Evolutionary conservation across 2,888 invertebrate genomes (phyloP), one percentile per base, ranked within the genome.

Genomic region (Tromatobia lineatoria): DNA sequence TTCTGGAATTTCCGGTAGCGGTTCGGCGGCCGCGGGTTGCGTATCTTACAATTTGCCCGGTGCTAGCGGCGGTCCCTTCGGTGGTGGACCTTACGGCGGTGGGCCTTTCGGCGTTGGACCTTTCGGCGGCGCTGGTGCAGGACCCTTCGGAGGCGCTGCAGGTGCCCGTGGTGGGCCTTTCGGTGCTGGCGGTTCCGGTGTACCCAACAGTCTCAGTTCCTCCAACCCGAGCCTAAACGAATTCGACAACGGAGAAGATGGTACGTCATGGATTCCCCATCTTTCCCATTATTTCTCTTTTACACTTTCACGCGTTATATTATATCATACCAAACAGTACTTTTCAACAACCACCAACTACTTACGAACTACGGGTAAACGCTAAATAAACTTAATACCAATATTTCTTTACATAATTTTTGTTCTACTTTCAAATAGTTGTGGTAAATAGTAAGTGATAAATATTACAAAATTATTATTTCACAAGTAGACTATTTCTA

Each of bases 61-160:
- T 15, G 13, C n/a, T n/a, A n/a, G 13, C 18, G 52, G 70, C 34
- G 52, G 70, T 15, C 34, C 18, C n/a, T 42, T 34, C 38, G 64
- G 50, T 18, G 64, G 75, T 13, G 8, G 42, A 15, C 23, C 47
- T 10, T 25, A 25, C 47, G 18, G 61, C 10, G 34, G 54, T 13
- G 74, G 78, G 70, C 54, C 73, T 13, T 73, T 57, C 47, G 61
- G 66, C 0, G 75, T 38, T 59, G 38, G 76, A 47, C 59, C 76
- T 0, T 61, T 38, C 54, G 78, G 45, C 3, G 50, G 47, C 0
- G 54, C 23, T 20, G 54, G 23, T 23, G 54, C 23, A 7, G 74
- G 78, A 78, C 54, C 74, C 15, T 59, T 59, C 50, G 64, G 66
- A 2, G 61, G 52, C 15, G 13, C 70, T 13, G n/a, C n/a, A n/a